These are phyloP conservation scores for Leucoma salicis DNA, from an alignment of 2,888 invertebrate genomes.

Conservation along the genomic window DNA sequence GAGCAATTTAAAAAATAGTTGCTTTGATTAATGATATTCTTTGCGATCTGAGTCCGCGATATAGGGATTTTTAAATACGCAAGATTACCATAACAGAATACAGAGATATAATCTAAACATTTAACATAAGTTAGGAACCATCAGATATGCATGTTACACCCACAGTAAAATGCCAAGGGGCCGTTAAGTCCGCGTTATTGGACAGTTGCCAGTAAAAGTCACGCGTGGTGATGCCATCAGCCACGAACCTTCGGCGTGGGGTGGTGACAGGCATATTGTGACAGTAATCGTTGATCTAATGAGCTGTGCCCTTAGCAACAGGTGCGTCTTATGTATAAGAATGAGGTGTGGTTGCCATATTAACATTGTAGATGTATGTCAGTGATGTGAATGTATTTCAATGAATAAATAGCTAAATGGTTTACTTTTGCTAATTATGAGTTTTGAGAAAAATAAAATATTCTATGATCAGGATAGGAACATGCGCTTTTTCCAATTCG, in stretches of 20 bases:
- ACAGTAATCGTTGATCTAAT: constrained; percentile 19
- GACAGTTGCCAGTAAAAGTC: constrained; percentile 23
- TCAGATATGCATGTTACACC: constrained; percentile 9
- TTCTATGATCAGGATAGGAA: too few species aligned
- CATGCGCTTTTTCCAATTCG: too few species aligned
- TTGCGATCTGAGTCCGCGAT: too few species aligned
- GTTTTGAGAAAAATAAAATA: too few species aligned
- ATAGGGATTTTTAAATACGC: too few species aligned
- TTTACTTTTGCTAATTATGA: too few species aligned
- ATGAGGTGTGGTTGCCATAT: constrained; percentile 6
- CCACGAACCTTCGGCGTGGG: constrained; percentile 29
- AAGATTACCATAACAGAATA: too few species aligned
- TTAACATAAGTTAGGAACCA: constrained; percentile 4
- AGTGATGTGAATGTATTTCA: too few species aligned
- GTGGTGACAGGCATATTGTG: constrained; percentile 21
- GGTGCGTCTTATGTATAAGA: constrained; percentile 13
- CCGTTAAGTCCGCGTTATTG: constrained; percentile 12
- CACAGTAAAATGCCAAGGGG: constrained; percentile 6
- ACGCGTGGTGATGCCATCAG: constrained; percentile 30
- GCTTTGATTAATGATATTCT: too few species aligned
- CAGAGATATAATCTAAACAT: constrained; percentile 5
- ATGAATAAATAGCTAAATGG: too few species aligned
- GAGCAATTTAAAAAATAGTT: too few species aligned
- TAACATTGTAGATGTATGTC: too few species aligned
- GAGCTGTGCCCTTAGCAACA: constrained; percentile 14